Percentiles rank a stretch among this genome's conserved stretches.
Evolutionary conservation across 2,888 invertebrate genomes (phyloP).

Genomic region (Pheosia gnoma): DNA sequence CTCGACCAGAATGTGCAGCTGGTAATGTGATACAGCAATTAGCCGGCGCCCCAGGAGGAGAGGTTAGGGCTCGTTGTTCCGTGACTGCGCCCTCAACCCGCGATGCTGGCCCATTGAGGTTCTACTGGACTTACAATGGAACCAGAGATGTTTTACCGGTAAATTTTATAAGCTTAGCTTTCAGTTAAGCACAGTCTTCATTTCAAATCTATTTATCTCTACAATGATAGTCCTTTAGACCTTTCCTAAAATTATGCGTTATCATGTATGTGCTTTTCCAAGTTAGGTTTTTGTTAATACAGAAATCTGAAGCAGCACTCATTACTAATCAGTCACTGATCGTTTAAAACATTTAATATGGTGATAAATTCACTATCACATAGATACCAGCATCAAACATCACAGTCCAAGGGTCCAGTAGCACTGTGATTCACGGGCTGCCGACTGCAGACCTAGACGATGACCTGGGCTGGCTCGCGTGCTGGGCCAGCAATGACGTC

Average conservation of each 20-base stretch:
- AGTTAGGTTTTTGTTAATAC: no score
- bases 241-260: no score
- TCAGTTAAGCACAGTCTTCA: no score
- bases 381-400: constrained; percentile 83
- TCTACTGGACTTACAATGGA: constrained; percentile 94
- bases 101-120: constrained; percentile 85
- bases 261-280: no score
- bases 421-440: constrained; percentile 85
- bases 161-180: constrained; percentile 34
- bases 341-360: no score
- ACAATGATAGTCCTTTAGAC: no score
- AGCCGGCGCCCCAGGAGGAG: constrained; percentile 89
- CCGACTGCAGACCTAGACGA: constrained; percentile 77
- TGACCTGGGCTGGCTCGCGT: constrained; percentile 92
- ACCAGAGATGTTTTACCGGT: constrained; percentile 90
- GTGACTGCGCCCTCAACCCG: constrained; percentile 91
- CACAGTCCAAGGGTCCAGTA: constrained; percentile 79
- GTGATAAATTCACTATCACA: no score
- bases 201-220: no score
- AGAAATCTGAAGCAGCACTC: no score
- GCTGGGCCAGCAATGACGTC: constrained; percentile 94
- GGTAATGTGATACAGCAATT: constrained; percentile 88
- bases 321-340: no score
- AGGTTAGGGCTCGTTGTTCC: constrained; percentile 90
- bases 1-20: constrained; percentile 90